Base-by-base conservation (phyloP, 2,797 vertebrate species). In the Melanotaenia boesemani region DNA sequence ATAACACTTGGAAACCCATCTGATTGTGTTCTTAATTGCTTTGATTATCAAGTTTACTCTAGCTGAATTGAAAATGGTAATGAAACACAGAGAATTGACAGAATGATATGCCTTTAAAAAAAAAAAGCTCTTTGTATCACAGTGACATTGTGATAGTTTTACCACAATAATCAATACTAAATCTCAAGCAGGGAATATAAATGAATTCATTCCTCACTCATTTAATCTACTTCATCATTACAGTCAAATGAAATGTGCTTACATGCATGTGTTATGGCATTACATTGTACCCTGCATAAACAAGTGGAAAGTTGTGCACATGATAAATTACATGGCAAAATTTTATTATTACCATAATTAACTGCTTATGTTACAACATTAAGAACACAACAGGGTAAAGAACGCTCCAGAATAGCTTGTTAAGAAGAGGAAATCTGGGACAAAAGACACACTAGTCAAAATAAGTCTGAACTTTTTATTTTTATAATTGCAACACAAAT, bases 1-100 rank as follows among this genome's bases (percentile, higher is more conserved):
- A 85, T 59, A 86, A 78, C 70, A 80, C 83, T 90, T 88, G 84
- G 73, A 93, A 94, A 91, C 87, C 89, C 88, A 87, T 86, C 86
- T 87, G 89, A 94, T 93, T 92, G 89, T 88, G 88, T 90, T 94
- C 90, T 94, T 93, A 94, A 93, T 93, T 92, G 88, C 89, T 90
- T 92, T 92, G 89, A 94, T 91, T 91, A 92, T 93, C 85, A 78
- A 86, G 88, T 94, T 95, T 90, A 86, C 89, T 92, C 90, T 82
- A 84, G 86, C 85, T 88, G 86, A 92, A 93, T 92, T 91, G 91
- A 82, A 90, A 93, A 91, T 83, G 84, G 70, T 72, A 89, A 90
- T 79, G 80, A 69, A 80, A 70, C 70, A 57, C 28, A 65, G 64
- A 18, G 24, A 87, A 88, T 83, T 75, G 88, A 61, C 63, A 36